A percentile compares a stretch with the other conserved stretches of the same genome.
Evolutionary conservation across 2,113 vertebrate species (phyloP).

Genomic region (Phyllopteryx taeniolatus): DNA sequence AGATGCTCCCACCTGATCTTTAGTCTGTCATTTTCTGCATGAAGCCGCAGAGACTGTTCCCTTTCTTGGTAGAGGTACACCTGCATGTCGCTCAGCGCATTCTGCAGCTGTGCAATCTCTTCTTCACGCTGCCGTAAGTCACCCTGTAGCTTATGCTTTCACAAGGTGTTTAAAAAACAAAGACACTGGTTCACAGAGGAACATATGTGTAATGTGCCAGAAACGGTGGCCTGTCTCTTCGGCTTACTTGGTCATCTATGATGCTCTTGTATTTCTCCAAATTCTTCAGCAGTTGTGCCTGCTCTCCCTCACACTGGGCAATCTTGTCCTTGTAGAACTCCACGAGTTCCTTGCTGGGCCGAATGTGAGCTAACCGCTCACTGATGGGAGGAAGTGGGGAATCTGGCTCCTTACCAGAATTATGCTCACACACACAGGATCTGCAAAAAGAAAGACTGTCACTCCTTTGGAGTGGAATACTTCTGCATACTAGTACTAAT

Average conservation of each 20-base stretch:
- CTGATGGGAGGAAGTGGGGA: constrained; percentile 80
- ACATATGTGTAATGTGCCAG: neutral
- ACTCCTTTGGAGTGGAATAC: neutral
- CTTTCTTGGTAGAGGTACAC: constrained; percentile 92
- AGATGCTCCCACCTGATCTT: constrained; percentile 84
- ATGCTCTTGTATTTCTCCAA: constrained; percentile 81
- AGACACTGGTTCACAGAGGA: neutral
- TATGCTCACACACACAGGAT: constrained; percentile 13
- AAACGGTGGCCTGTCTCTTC: neutral
- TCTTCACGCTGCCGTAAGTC: constrained; percentile 84
- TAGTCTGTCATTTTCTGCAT: constrained; percentile 90
- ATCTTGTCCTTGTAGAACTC: constrained; percentile 90
- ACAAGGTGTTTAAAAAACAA: neutral
- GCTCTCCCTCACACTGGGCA: constrained; percentile 85
- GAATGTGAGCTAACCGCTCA: constrained; percentile 80
- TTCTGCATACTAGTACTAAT: neutral
- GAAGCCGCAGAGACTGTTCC: constrained; percentile 88
- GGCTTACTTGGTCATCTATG: constrained; percentile 82
- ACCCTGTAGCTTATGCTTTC: constrained; percentile 86
- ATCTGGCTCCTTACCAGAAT: constrained; percentile 49
- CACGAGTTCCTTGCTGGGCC: constrained; percentile 86
- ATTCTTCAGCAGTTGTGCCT: constrained; percentile 84
- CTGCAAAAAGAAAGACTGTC: constrained; percentile 13
- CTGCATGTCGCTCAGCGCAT: constrained; percentile 92
- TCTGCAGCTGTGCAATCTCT: constrained; percentile 86